Evolutionary conservation across 2,113 vertebrate species (phyloP), one percentile per base, ranked within the genome.

Genomic region (Fulmarus glacialis): DNA sequence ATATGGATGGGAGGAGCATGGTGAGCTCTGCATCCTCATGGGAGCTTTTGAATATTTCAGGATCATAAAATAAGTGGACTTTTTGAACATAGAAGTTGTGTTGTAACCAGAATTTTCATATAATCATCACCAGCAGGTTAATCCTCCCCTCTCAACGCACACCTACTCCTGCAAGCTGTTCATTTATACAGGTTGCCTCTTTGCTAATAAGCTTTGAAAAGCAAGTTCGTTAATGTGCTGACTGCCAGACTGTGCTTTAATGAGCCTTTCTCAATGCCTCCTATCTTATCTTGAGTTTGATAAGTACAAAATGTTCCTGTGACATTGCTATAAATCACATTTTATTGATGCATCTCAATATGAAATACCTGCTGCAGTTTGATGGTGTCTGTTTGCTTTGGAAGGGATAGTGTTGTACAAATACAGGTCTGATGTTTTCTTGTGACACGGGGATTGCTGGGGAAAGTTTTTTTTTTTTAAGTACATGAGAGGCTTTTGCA

Each of bases 251-350:
- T 83, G 73, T 11, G 29, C 90, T 96, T 95, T 96, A 91, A 90
- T 50, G 87, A 97, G 94, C 91, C 85, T 70, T 95, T 96, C 96
- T 90, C 96, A 74, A 48, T 62, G 81, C 70, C 48, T 63, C 66
- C 84, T 96, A 82, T 95, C 96, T 97, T 97, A 97, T 97, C 96
- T 86, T 9, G 11, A 50, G 59, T 38, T 13, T 8, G 84, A 97
- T 94, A 97, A 97, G 91, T 29, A 34, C 79, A 36, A 27, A 94
- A 93, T 29, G 94, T 87, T 92, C 82, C 53, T 34, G 91, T 38
- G 79, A 36, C 91, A 56, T 55, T 27, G 92, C 92, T 78, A 71
- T 90, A 93, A 89, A 96, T 89, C 90, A 68, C 85, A 11, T 91
- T 91, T 96, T 94, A 94, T 96, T 89, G 96, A 60, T 70, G 81